A percentile compares a stretch with the other conserved stretches of the same genome.
Conservation (phyloP, 2,888 invertebrate species). For the Melieria picta region DNA sequence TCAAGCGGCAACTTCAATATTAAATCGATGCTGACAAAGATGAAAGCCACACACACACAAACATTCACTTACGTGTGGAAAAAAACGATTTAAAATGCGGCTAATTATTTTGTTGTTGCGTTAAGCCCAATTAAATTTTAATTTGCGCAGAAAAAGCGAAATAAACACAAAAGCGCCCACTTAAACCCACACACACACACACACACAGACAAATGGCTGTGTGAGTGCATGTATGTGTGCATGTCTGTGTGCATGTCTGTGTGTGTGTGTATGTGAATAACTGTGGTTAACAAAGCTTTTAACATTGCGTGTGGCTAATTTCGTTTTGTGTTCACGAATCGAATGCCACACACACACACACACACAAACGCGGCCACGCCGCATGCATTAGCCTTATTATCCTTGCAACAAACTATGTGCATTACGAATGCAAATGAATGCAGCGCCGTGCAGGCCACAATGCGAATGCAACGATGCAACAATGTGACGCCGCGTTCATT, state of each 20-base stretch:
- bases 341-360: constrained; percentile 4
- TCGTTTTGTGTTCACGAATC: constrained; percentile 26
- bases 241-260: too few relatives aligned
- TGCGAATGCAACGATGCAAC: constrained; percentile 5
- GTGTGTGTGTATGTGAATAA: constrained; percentile 45
- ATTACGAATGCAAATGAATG: constrained; percentile 32
- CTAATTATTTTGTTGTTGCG: not conserved
- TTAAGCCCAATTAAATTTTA: too few relatives aligned
- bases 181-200: constrained; percentile 3
- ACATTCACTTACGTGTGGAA: not conserved
- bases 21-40: not conserved
- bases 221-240: constrained; percentile 29
- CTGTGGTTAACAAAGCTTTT: constrained; percentile 55
- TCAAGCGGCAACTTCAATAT: not conserved
- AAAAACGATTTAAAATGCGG: not conserved
- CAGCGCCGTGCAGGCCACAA: too few relatives aligned
- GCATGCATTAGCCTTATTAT: constrained; percentile 35
- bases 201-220: not conserved
- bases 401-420: constrained; percentile 35
- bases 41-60: not conserved
- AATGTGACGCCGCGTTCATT: not conserved
- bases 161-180: too few relatives aligned
- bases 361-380: not conserved
- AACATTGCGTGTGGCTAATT: constrained; percentile 55
- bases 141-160: too few relatives aligned